Evolutionary conservation across 2,797 vertebrate species (phyloP).

Genomic region (Gallirallus australis): DNA sequence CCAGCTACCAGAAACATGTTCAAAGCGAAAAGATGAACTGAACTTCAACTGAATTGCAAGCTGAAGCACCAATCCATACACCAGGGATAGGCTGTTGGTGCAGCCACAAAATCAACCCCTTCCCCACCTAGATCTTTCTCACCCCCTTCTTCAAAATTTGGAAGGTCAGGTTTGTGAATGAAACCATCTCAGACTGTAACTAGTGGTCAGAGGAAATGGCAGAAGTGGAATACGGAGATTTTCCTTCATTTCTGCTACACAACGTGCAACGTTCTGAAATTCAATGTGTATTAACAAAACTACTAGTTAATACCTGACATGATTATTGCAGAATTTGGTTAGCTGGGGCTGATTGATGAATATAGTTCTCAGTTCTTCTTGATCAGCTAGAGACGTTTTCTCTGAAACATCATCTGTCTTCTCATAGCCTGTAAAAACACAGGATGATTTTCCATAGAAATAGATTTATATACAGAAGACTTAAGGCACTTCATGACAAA

Average conservation of each 20-base stretch:
- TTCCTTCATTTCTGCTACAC: neutral
- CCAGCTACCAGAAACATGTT: neutral
- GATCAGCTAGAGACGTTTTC: conserved; percentile 95
- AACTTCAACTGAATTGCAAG: neutral
- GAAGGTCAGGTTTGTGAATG: neutral
- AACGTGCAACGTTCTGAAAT: neutral
- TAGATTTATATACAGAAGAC: neutral
- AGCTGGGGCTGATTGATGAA: conserved; percentile 96
- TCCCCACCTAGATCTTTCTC: neutral
- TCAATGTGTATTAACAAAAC: neutral
- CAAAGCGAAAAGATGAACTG: neutral
- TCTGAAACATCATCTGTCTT: conserved; percentile 94
- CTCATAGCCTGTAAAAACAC: conserved; percentile 89
- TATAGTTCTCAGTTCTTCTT: conserved; percentile 93
- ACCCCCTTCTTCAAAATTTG: neutral
- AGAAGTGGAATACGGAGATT: neutral
- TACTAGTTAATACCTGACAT: conserved; percentile 86
- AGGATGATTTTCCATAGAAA: neutral
- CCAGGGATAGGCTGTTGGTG: neutral
- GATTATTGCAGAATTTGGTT: conserved; percentile 96
- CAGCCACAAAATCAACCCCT: neutral
- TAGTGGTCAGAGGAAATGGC: neutral
- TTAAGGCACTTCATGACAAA: neutral
- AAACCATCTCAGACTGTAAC: neutral
- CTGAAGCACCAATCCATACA: neutral